Base-by-base conservation (phyloP, 1,140 invertebrate genomes). In the Bombus terrestris region DNA sequence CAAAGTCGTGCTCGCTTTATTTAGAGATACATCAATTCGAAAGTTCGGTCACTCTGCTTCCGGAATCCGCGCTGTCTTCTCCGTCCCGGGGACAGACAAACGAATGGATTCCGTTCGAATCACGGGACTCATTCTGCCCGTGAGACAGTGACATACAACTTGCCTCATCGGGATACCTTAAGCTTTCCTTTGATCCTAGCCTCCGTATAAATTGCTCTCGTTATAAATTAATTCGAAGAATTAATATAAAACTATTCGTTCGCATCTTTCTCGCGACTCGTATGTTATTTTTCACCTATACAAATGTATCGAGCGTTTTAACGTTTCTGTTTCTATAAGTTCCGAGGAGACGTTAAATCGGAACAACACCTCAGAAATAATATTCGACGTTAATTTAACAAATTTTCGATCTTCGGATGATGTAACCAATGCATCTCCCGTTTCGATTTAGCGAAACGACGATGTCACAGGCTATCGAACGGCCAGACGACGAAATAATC, bases 1-100 rank as follows among this genome's bases (percentile, higher is more conserved):
- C 47, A 25, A 62, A 71, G 47, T 76, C 79, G 72, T 53, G 83
- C 66, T 68, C 37, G 86, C 74, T 88, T 88, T 88, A 88, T 88
- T 88, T 88, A 43, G 74, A 74, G 78, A 86, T 78, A 76, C 81
- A 75, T 83, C 86, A 69, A 85, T 88, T 76, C 83, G 43, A 68
- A 76, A 73, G 83, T 69, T 43, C 73, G 74, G 68, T 35, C 71
- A 73, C 41, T 81, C 68, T 12, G n/a, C 73, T 88, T 88, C 86
- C 86, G 86, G 84, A 88, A 76, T 86, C 57, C 76, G 15, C 62
- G 62, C 32, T 43, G 18, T 75, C 71, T 47, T 39, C 71, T 57
- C 3, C 5, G 39, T 32, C 57, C 39, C 8, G 6, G n/a, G 18
- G 43, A 22, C 57, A 6, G 25, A 35, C 57, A 25, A 25, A 22